Base-by-base conservation (phyloP, 1,140 invertebrate genomes). In the Monomorium pharaonis region DNA sequence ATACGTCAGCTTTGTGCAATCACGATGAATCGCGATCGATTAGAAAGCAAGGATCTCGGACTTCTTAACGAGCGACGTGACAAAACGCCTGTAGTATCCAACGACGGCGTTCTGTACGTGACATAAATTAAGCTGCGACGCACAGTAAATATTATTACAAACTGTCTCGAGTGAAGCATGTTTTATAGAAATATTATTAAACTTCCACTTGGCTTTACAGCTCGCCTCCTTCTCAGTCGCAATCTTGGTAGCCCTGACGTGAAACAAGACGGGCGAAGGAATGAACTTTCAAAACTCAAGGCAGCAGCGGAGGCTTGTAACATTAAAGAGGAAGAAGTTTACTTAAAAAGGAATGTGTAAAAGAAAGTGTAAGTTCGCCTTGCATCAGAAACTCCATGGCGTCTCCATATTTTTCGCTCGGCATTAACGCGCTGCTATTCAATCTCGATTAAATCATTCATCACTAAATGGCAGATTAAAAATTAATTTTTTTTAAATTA, bases 131-230 rank as follows among this genome's bases (percentile, higher is more conserved):
- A 83, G 24, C 37, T 83, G 37, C 67, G 60, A 83, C 51, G 78
- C 37, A 18, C 56, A 42, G 49, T 83, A 83, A 83, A 83, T 83
- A 83, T 83, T 83, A 72, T 72, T 83, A 74, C 51, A 16, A 83
- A 83, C 78, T 83, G 72, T 83, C 67, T 44, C 18, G 33, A 44
- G 78, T 27, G 14, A 30, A 58, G 24, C 51, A 60, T 74, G 67
- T 83, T 83, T 83, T 83, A 83, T 83, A 83, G 67, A 83, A 83
- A 83, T 74, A 67, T 83, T 74, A 83, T 83, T 83, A 83, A 83
- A 83, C 78, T 80, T 80, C 77, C 63, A 80, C 77, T 83, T 83
- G 78, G 51, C 67, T 58, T 83, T 83, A 33, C 62, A 54, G 33
- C 24, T 51, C 33, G 51, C 37, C 44, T 18, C 30, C 65, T 42